These are phyloP conservation scores for Pollenia angustigena DNA, from an alignment of 2,888 invertebrate species.

Conservation along the genomic window DNA sequence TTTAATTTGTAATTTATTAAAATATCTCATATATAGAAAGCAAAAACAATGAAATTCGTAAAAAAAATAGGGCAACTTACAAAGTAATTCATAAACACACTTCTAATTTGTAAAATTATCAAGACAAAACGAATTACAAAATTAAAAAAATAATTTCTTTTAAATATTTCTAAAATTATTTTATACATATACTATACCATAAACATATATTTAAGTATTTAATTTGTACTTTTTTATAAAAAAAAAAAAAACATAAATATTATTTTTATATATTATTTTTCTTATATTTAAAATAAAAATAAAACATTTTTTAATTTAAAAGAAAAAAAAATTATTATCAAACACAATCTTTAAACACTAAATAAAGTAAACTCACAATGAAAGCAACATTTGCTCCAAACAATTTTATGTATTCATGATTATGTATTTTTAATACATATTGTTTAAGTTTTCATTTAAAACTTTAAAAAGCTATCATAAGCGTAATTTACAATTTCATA, in stretches of 20 bases:
- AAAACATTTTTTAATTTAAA: constrained; percentile 24
- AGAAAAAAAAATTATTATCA: constrained; percentile 3
- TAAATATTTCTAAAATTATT: constrained; percentile 64
- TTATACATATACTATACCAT: constrained; percentile 44
- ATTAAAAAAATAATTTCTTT: constrained; percentile 57
- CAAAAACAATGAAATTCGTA: constrained; percentile 46
- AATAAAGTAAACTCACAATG: constrained; percentile 5
- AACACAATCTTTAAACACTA: constrained; percentile 51
- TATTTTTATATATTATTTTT: constrained; percentile 50
- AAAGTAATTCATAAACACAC: constrained; percentile 30
- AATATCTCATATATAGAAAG: constrained; percentile 54
- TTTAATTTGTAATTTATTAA: constrained; percentile 66
- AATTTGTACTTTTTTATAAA: constrained; percentile 60
- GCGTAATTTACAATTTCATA: too few relatives aligned
- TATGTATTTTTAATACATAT: too few relatives aligned
- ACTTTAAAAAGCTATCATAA: too few relatives aligned
- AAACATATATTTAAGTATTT: constrained; percentile 65
- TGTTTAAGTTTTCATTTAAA: too few relatives aligned
- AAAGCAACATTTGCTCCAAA: too few relatives aligned
- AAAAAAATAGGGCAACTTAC: constrained; percentile 37
- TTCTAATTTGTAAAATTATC: constrained; percentile 62
- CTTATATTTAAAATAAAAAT: constrained; percentile 44
- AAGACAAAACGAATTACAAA: constrained; percentile 46
- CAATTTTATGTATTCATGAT: too few relatives aligned
- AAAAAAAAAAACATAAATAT: constrained; percentile 19